phyloP scores from a whole-genome alignment of 2,797 vertebrate species.

The Sarcoramphus papa region DNA sequence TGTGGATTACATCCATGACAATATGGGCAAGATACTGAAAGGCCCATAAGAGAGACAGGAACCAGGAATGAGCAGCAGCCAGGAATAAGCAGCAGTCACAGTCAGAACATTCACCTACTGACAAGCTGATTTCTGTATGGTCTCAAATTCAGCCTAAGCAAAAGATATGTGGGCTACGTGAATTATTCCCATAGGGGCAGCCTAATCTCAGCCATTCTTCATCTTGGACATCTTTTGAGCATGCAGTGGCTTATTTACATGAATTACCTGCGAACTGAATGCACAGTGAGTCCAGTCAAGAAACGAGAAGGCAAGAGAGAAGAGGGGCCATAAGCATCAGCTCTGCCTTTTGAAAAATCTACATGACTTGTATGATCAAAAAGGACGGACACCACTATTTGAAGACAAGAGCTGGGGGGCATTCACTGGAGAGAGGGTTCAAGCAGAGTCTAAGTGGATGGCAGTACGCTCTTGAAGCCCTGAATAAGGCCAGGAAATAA shows the following conservation, averaged over 20 bases:
- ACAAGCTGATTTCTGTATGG: background rate
- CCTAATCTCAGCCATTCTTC: background rate
- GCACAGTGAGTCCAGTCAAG: background rate
- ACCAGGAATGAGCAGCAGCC: background rate
- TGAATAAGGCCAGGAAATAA: background rate
- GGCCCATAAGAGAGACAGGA: background rate
- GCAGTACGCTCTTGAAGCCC: background rate
- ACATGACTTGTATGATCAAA: background rate
- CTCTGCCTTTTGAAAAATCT: slow-evolving; percentile 22
- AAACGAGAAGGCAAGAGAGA: background rate
- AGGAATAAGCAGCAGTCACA: background rate
- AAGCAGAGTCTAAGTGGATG: slow-evolving; percentile 4
- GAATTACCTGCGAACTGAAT: background rate
- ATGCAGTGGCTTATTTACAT: background rate
- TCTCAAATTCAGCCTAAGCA: background rate
- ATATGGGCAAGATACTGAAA: background rate
- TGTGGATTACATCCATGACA: background rate
- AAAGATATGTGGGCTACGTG: background rate
- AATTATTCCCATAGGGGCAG: background rate
- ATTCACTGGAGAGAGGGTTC: background rate
- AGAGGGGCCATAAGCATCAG: background rate
- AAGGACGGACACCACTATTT: background rate
- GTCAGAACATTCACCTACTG: background rate
- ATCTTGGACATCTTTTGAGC: background rate
- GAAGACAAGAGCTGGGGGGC: slow-evolving; percentile 10